phyloP scores from a whole-genome alignment of 2,797 vertebrate genomes.

The Poeciliopsis turneri region DNA sequence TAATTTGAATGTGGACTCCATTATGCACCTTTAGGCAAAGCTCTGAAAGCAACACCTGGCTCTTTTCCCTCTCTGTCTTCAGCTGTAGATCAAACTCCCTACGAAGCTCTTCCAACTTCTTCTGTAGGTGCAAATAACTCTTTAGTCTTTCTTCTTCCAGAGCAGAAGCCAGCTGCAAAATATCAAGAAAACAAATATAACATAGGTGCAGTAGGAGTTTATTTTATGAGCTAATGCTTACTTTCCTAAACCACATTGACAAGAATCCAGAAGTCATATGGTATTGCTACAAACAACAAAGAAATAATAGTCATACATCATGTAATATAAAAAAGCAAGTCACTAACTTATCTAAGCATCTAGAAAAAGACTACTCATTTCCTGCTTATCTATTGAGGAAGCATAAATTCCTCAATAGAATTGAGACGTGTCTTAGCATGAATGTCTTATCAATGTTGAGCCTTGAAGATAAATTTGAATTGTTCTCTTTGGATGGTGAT shows the following conservation, averaged over 20 bases:
- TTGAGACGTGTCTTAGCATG: no score
- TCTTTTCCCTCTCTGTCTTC: conserved; percentile 81
- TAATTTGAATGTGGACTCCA: background rate
- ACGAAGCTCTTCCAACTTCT: conserved; percentile 73
- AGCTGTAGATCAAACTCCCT: conserved; percentile 78
- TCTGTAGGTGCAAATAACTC: conserved; percentile 66
- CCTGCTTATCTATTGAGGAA: no score
- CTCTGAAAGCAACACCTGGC: conserved; percentile 77
- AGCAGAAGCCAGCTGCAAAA: conserved; percentile 74
- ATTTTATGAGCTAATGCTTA: background rate
- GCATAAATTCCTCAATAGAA: no score
- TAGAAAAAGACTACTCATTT: background rate
- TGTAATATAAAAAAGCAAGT: conserved; percentile 7
- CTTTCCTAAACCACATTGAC: conserved; percentile 2
- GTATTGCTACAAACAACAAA: conserved; percentile 2
- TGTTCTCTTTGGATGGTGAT: background rate
- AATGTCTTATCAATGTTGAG: background rate
- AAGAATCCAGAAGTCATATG: background rate
- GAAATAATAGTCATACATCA: conserved; percentile 9
- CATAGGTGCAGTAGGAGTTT: background rate
- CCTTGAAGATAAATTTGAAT: background rate
- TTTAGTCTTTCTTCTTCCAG: conserved; percentile 73
- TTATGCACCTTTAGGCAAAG: conserved; percentile 80
- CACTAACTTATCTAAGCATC: background rate
- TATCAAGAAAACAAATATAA: background rate